Evolutionary conservation across 2,797 vertebrate species (phyloP).

Genomic region (Gallinago stenura): DNA sequence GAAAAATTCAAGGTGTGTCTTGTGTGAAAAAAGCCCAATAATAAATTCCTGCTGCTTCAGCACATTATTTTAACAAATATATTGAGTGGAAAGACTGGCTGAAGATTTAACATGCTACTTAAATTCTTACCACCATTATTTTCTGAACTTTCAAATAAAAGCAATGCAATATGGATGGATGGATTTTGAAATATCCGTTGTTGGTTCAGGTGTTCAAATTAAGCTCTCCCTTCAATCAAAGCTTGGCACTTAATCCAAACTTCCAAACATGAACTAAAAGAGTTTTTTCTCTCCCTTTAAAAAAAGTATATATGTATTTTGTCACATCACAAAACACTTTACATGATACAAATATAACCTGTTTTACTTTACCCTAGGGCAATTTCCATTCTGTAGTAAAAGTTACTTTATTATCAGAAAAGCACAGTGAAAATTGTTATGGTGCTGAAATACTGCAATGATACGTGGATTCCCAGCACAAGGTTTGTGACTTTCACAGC

Average conservation of each 20-base stretch:
- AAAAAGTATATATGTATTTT: background rate
- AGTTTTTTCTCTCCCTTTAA: background rate
- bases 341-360: background rate
- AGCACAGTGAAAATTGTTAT: background rate
- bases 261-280: background rate
- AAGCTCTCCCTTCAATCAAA: constrained; percentile 43
- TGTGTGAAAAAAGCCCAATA: constrained; percentile 42
- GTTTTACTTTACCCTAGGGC: constrained; percentile 12
- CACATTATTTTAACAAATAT: constrained; percentile 62
- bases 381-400: constrained; percentile 9
- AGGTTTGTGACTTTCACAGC: background rate
- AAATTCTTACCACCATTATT: constrained; percentile 54
- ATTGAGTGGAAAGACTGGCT: constrained; percentile 65
- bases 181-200: constrained; percentile 48
- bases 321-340: constrained; percentile 34
- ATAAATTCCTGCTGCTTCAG: constrained; percentile 62
- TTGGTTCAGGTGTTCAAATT: constrained; percentile 71
- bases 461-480: background rate
- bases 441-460: background rate
- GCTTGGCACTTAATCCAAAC: constrained; percentile 7
- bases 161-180: constrained; percentile 4
- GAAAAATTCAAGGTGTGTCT: constrained; percentile 60
- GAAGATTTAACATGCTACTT: constrained; percentile 49
- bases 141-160: constrained; percentile 61
- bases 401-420: background rate